Base-by-base conservation (phyloP, 2,888 invertebrate species). In the Acleris laterana region DNA sequence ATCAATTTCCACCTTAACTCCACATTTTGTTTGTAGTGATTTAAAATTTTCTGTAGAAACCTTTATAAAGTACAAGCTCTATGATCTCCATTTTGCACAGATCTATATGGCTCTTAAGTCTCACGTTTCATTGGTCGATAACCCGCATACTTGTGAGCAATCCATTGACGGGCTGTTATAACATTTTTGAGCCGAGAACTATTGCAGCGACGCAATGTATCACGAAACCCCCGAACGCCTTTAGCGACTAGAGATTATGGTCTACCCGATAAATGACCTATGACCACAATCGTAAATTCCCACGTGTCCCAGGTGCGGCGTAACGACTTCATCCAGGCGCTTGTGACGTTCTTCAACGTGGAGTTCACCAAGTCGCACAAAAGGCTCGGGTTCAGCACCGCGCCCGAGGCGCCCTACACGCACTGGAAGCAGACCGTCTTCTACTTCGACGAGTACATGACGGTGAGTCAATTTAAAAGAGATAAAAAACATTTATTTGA, bases 281-380 rank as follows among this genome's bases (percentile, higher is more conserved):
- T 42, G n/a, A n/a, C 1, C 16, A 44, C 3, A n/a, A 44, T 44
- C 5, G n/a, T 44, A 44, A 44, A 1, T 5, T 44, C n/a, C 16
- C n/a, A 16, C 1, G 25, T 32, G 0, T 73, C 32, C 32, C 32
- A 93, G 93, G 95, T 96, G 16, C 95, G 97, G 68, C 95, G 99
- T 69, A 98, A 99, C 84, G 99, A 99, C 88, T 99, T 99, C 89
- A 95, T 99, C 69, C 99, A 99, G 84, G 99, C 99, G 0, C 93
- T 99, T 77, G 99, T 99, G 73, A 99, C 99, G 22, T 99, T 98
- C 93, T 99, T 99, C 93, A 99, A 98, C 82, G 98, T 99, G 75
- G 99, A 99, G 93, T 99, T 99, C 94, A 98, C 99, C 46, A 99
- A 99, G 94, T 99, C 99, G 77, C 99, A 99, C 94, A 99, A 99